Evolutionary conservation across 2,797 vertebrate species (phyloP).

Genomic region (Rhabdomys pumilio): DNA sequence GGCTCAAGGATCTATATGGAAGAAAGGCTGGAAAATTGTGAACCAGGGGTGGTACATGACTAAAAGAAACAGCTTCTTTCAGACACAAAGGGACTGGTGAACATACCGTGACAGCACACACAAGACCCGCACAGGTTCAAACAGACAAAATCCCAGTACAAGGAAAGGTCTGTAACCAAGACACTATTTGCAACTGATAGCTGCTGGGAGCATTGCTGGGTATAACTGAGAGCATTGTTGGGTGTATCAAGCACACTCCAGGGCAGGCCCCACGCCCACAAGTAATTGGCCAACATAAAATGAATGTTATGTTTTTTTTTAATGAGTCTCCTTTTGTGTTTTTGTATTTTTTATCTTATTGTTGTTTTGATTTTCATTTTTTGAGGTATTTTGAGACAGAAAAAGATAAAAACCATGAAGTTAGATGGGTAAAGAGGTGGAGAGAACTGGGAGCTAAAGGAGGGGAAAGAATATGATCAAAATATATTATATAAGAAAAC

Average conservation of each 20-base stretch:
- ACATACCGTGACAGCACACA: background rate
- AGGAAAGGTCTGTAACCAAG: background rate
- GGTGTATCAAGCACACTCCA: background rate
- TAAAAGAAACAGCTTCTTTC: background rate
- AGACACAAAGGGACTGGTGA: background rate
- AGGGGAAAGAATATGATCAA: background rate
- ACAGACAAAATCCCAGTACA: too few relatives aligned
- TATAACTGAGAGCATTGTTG: background rate
- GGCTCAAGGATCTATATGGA: background rate
- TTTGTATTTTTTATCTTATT: background rate
- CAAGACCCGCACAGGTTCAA: background rate
- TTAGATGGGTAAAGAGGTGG: background rate
- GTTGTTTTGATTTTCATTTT: background rate
- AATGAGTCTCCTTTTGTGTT: background rate
- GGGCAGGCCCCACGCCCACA: background rate
- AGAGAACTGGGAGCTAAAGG: background rate
- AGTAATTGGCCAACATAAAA: background rate
- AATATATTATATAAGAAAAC: background rate
- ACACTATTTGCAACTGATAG: background rate
- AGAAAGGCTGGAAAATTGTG: background rate
- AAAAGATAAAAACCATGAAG: background rate
- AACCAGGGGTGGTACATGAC: background rate
- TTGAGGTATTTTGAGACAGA: background rate
- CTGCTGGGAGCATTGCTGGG: background rate
- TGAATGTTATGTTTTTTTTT: too few relatives aligned